A percentile compares a stretch with the other conserved stretches of the same genome.
Conservation (phyloP, 2,113 vertebrate species). For the Microcebus murinus region DNA sequence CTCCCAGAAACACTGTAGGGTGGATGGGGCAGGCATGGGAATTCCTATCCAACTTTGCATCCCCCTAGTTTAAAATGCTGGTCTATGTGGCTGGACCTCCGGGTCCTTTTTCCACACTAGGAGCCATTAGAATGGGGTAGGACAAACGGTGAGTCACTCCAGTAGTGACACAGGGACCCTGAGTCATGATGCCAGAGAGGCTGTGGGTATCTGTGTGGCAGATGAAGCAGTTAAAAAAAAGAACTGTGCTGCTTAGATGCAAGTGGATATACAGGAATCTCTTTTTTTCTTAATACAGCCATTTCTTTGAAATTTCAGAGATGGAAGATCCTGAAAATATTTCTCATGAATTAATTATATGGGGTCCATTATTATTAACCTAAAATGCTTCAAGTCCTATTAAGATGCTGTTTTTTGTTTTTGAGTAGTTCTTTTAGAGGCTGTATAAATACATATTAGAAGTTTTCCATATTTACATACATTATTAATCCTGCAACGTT, state of each 20-base stretch:
- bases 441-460: background rate
- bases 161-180: background rate
- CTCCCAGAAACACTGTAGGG: background rate
- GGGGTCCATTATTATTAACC: background rate
- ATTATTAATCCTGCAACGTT: constrained; percentile 18
- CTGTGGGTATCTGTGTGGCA: background rate
- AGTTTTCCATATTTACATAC: background rate
- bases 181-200: background rate
- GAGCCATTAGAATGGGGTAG: background rate
- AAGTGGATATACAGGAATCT: background rate
- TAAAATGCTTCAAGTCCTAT: constrained; percentile 42
- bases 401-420: background rate
- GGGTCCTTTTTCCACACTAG: background rate
- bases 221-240: background rate
- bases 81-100: background rate
- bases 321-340: constrained; percentile 23
- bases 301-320: constrained; percentile 47
- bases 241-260: background rate
- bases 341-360: constrained; percentile 38
- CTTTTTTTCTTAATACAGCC: background rate
- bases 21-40: background rate
- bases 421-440: background rate
- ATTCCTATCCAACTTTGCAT: background rate
- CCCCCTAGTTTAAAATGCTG: background rate
- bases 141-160: background rate